A percentile compares a stretch with the other conserved stretches of the same genome.
These are phyloP conservation scores for Cliona cf. orientalis DNA, from an alignment of 37 sponge, comb jelly and placozoan species.

Conservation along the genomic window DNA sequence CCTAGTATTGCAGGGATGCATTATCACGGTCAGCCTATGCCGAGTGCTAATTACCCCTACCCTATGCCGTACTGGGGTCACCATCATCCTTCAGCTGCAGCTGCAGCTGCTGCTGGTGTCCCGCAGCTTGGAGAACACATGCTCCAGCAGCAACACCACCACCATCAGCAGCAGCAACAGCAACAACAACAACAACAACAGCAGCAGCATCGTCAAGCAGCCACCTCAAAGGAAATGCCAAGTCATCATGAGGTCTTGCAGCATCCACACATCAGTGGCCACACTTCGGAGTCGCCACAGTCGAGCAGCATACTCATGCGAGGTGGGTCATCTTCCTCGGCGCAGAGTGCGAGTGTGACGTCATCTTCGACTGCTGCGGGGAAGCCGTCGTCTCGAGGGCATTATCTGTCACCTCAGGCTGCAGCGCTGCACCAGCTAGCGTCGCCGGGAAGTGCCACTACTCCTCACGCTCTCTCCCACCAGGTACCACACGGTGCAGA, in stretches of 20 bases:
- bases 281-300: neutral
- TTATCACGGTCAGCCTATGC: constrained; percentile 38
- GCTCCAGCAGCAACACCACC: constrained; percentile 17
- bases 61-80: constrained; percentile 51
- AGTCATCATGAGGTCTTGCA: neutral
- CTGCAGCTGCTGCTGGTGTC: neutral
- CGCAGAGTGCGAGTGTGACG: neutral
- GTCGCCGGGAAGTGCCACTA: neutral
- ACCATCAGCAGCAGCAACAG: constrained; percentile 8
- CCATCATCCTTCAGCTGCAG: neutral
- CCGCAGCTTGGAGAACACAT: constrained; percentile 21
- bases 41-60: constrained; percentile 51
- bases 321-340: neutral
- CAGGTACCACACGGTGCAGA: neutral
- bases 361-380: too few relatives aligned
- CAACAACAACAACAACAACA: neutral
- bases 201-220: neutral
- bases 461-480: constrained; percentile 13
- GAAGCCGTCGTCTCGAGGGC: too few relatives aligned
- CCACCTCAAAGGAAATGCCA: neutral
- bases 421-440: constrained; percentile 8
- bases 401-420: neutral
- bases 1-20: constrained; percentile 20
- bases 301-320: too few relatives aligned
- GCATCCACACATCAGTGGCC: neutral